Evolutionary conservation across 2,888 invertebrate genomes (phyloP), one percentile per base, ranked within the genome.

Genomic region (Spisula subtruncata): DNA sequence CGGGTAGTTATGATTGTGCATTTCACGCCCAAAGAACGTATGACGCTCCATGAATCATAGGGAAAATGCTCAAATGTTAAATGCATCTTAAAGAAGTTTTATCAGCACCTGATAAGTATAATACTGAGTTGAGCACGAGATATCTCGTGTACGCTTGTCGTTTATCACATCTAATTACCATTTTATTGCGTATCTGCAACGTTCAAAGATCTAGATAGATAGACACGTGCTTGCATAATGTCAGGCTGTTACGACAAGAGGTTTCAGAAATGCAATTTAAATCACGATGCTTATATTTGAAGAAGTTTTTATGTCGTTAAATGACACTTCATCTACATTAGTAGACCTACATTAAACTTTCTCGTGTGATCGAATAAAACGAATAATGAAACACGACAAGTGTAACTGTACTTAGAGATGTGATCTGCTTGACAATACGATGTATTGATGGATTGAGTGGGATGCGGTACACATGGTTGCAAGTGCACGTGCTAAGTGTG

Each of bases 101-200:
- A 25, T 25, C 25, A 66, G 25, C 60, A 66, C 60, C 8, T 18
- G n/a, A 25, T n/a, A 66, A 66, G 25, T 66, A 25, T 66, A 66
- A n/a, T 66, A 66, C 60, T 25, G 25, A 8, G 25, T 20, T 18
- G 10, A 25, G 60, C 60, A 66, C 60, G 60, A 66, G 2, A 66
- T 66, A 25, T 66, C 20, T n/a, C 60, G 60, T 66, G 60, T 8
- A 66, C 25, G 10, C 8, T 0, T 25, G 60, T 25, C 60, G 60
- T 66, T 66, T 66, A 51, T 66, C 25, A n/a, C 6, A 66, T 66
- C n/a, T 66, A 66, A 66, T 66, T 66, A 66, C 60, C 25, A 25
- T n/a, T 66, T 66, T 66, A 66, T 66, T 66, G 60, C 25, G n/a
- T 66, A 66, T n/a, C 60, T 66, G 60, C 60, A 66, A 6, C 60